A percentile compares a stretch with the other conserved stretches of the same genome.
Conservation (phyloP, 2,113 vertebrate genomes). For the Crotalus helleri region DNA sequence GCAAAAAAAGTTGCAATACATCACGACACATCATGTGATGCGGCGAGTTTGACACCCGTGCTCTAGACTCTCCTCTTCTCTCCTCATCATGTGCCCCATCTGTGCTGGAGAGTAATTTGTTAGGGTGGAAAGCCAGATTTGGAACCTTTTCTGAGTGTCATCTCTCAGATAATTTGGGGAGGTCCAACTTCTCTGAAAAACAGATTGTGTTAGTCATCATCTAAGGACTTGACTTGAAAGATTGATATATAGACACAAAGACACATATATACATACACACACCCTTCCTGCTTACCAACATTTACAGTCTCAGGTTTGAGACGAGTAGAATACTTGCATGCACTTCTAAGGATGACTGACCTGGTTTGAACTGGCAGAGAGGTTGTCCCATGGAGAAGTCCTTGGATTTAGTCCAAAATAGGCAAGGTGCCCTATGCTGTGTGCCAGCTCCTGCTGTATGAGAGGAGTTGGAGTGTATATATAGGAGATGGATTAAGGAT, state of each 20-base stretch:
- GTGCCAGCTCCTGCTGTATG: slow-evolving; percentile 36
- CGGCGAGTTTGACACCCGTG: too few relatives aligned
- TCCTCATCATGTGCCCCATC: too few relatives aligned
- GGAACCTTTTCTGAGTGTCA: slow-evolving; percentile 30
- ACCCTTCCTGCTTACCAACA: slow-evolving; percentile 33
- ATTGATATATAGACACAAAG: slow-evolving; percentile 26
- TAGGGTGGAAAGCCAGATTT: slow-evolving; percentile 38
- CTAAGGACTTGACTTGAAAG: slow-evolving; percentile 50
- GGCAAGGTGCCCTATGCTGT: slow-evolving; percentile 33
- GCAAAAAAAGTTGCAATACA: too few relatives aligned
- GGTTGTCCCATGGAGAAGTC: slow-evolving; percentile 17
- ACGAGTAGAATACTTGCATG: slow-evolving; percentile 38
- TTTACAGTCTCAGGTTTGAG: slow-evolving; percentile 39
- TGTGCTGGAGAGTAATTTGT: slow-evolving; percentile 27
- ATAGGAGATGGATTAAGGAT: neutral
- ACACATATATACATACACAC: too few relatives aligned
- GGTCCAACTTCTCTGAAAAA: slow-evolving; percentile 60
- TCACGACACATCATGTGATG: too few relatives aligned
- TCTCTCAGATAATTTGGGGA: slow-evolving; percentile 37
- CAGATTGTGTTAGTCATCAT: slow-evolving; percentile 42
- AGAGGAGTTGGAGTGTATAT: neutral
- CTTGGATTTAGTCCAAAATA: neutral
- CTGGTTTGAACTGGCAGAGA: slow-evolving; percentile 55
- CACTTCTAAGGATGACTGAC: slow-evolving; percentile 53
- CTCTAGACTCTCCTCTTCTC: neutral